phyloP scores from a whole-genome alignment of 2,888 invertebrate species.

The Plebejus melissa region DNA sequence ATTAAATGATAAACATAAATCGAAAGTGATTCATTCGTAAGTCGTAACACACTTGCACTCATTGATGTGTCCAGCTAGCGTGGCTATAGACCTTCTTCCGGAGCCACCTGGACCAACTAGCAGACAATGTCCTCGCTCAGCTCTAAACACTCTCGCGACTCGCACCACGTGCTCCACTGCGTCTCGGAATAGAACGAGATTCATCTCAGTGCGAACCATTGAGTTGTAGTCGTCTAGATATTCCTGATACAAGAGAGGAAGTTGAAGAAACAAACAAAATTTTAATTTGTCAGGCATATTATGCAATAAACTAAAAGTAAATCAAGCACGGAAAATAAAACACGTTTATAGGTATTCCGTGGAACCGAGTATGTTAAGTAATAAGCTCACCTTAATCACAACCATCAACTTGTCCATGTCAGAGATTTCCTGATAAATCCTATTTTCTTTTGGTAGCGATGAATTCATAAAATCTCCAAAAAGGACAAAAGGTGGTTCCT shows the following conservation, averaged over 20 bases:
- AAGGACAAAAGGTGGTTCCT: conserved; percentile 83
- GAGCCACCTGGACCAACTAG: conserved; percentile 94
- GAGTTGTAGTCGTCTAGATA: conserved; percentile 92
- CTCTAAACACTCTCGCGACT: conserved; percentile 89
- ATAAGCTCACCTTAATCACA: conserved; percentile 80
- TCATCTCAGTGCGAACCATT: conserved; percentile 87
- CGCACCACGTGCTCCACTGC: conserved; percentile 93
- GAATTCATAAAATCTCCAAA: conserved; percentile 93
- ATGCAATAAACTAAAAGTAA: too few species aligned
- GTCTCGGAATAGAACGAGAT: conserved; percentile 92
- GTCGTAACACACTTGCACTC: conserved; percentile 81
- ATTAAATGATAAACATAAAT: not conserved
- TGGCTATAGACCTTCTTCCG: conserved; percentile 93
- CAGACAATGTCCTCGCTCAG: conserved; percentile 92
- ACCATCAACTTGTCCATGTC: conserved; percentile 84
- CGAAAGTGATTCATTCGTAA: not conserved
- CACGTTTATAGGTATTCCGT: too few species aligned
- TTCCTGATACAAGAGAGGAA: conserved; percentile 71
- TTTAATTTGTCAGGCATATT: not conserved
- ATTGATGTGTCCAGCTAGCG: conserved; percentile 90
- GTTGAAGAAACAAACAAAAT: not conserved
- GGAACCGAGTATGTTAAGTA: too few species aligned
- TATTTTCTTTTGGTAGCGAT: conserved; percentile 83
- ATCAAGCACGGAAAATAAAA: too few species aligned
- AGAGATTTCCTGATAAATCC: conserved; percentile 90